Evolutionary conservation across 2,113 vertebrate genomes (phyloP), one percentile per base, ranked within the genome.

Genomic region (Rhabdomys dilectus): DNA sequence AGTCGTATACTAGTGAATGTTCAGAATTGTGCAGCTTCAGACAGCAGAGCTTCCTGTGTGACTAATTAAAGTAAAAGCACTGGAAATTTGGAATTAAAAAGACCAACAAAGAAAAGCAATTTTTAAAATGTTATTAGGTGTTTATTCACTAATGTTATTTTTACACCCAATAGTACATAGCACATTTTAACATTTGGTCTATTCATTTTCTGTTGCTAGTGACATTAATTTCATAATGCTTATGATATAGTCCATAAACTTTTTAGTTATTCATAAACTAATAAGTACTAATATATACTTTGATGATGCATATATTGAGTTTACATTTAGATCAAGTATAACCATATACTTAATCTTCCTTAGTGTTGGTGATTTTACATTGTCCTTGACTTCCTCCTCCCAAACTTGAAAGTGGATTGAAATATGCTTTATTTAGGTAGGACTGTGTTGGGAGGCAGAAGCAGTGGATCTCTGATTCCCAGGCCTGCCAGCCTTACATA

Each of bases 381-480:
- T 86, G 42, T 77, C 42, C 5, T 45, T 36, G 62, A 9, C 16
- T n/a, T 21, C 56, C 31, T 42, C 8, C 45, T 64, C 34, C 45
- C 64, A 39, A 42, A 56, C 45, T 88, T 86, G 82, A 39, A 94
- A 92, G 62, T 21, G 26, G 80, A 89, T 64, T 84, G 88, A 97
- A 95, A 86, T 92, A 68, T 7, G 51, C 12, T 89, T 81, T 76
- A 42, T 92, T 96, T 96, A 42, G 96, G 95, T 5, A 72, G n/a
- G 36, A n/a, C 39, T 81, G 36, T 91, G 22, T 85, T 19, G 24
- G 24, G 26, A 45, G 81, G n/a, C 58, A 64, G n/a, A 64, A 29
- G 15, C 58, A 11, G 39, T 80, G 48, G 60, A 2, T 66, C 60
- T 88, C 91, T 91, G 36, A 62, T 31, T 42, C 60, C n/a, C 26